Percentiles rank a stretch among this genome's conserved stretches.
phyloP scores from a whole-genome alignment of 2,888 invertebrate species.

The Limnephilus lunatus region DNA sequence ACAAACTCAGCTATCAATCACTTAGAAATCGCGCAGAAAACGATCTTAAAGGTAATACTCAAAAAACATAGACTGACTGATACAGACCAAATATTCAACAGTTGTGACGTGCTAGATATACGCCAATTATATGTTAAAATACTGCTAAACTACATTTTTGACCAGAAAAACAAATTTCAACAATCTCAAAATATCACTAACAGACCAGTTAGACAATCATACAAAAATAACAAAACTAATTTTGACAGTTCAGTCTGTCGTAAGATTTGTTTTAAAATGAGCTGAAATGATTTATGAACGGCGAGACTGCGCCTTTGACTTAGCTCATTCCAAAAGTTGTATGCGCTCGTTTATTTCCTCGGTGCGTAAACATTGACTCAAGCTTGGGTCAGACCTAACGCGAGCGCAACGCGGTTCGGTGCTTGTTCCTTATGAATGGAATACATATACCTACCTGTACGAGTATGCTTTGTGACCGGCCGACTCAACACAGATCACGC shows the following conservation, averaged over 20 bases:
- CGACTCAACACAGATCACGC: background rate
- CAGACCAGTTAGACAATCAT: too few relatives aligned
- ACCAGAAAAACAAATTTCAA: too few relatives aligned
- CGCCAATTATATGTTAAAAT: too few relatives aligned
- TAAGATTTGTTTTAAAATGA: background rate
- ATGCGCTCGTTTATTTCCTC: conserved; percentile 7
- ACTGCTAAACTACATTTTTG: too few relatives aligned
- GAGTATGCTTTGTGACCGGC: background rate
- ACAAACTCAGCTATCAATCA: too few relatives aligned
- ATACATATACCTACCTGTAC: background rate
- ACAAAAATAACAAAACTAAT: too few relatives aligned
- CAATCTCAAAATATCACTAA: too few relatives aligned
- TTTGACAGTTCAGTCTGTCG: background rate
- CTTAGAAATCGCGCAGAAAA: too few relatives aligned
- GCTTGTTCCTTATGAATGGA: conserved; percentile 5
- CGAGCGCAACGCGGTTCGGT: conserved; percentile 4
- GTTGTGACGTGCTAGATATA: too few relatives aligned
- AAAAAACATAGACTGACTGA: too few relatives aligned
- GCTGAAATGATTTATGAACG: background rate
- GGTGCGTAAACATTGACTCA: conserved; percentile 24
- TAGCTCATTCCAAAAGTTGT: conserved; percentile 4
- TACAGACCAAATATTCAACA: too few relatives aligned
- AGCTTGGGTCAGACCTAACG: background rate
- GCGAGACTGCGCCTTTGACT: background rate
- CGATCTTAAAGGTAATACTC: too few relatives aligned